These are phyloP conservation scores for Tupaia tana DNA, from an alignment of 2,113 vertebrate genomes.

Conservation along the genomic window DNA sequence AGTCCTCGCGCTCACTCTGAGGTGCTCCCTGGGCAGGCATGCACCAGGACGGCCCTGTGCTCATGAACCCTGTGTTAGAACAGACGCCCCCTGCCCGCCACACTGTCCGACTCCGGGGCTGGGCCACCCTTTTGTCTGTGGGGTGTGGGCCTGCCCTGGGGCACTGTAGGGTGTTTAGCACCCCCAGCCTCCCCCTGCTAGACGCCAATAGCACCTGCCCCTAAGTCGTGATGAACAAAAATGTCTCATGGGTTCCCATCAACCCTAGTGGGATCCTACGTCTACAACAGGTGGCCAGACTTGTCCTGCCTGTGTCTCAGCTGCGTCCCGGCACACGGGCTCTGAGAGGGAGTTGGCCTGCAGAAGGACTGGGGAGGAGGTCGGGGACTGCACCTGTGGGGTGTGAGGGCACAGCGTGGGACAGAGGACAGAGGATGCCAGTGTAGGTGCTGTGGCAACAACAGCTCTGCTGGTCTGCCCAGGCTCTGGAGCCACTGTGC, in stretches of 20 bases:
- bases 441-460: neutral
- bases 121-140: neutral
- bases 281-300: rapidly evolving
- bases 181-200: neutral
- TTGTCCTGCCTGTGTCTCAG: rapidly evolving
- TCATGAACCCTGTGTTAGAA: rapidly evolving
- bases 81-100: too few relatives aligned
- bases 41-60: too few relatives aligned
- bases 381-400: neutral
- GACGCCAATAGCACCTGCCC: neutral
- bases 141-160: neutral
- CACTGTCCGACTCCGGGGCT: neutral
- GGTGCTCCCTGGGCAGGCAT: too few relatives aligned
- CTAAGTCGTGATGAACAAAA: neutral
- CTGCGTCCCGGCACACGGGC: neutral
- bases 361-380: too few relatives aligned
- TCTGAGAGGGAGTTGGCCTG: neutral
- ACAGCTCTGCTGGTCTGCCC: too few relatives aligned
- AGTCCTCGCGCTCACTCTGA: too few relatives aligned
- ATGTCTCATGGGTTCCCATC: neutral
- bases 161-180: too few relatives aligned
- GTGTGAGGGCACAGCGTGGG: rapidly evolving
- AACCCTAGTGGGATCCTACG: neutral
- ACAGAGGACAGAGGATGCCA: neutral
- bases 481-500: neutral